Percentiles rank a stretch among this genome's conserved stretches.
phyloP scores from a whole-genome alignment of 2,888 invertebrate genomes.

The Crematogaster levior region DNA sequence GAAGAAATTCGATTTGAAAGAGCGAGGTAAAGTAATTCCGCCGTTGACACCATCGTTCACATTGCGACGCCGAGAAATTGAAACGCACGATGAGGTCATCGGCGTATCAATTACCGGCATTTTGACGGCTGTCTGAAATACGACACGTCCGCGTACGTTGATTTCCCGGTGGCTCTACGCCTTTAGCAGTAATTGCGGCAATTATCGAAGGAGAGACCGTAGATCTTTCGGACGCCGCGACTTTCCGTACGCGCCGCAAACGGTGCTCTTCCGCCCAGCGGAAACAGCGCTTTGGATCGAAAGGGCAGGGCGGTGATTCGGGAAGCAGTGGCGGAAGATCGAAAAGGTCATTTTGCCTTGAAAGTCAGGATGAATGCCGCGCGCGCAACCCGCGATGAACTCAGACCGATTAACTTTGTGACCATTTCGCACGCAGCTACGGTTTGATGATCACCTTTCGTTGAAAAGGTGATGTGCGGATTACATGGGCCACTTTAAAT shows the following conservation, averaged over 20 bases:
- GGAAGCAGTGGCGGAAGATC: background rate
- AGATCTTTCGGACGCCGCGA: constrained; percentile 38
- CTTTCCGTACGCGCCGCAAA: constrained; percentile 32
- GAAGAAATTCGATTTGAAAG: background rate
- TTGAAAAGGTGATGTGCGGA: background rate
- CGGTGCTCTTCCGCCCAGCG: constrained; percentile 32
- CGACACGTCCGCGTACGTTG: constrained; percentile 11
- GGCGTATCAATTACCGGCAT: constrained; percentile 7
- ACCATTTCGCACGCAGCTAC: background rate
- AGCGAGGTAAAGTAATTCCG: background rate
- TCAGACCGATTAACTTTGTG: constrained; percentile 46
- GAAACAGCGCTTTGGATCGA: constrained; percentile 13
- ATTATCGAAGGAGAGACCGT: constrained; percentile 59
- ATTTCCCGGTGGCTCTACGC: constrained; percentile 29
- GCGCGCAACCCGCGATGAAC: constrained; percentile 23
- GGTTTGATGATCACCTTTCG: constrained; percentile 4
- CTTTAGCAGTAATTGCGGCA: constrained; percentile 58
- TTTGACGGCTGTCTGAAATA: constrained; percentile 27
- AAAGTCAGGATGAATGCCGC: constrained; percentile 36
- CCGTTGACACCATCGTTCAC: background rate
- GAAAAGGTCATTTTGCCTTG: constrained; percentile 39
- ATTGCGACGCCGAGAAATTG: background rate
- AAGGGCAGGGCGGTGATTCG: background rate
- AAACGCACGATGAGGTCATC: constrained; percentile 12
- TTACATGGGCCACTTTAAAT: background rate